phyloP scores from a whole-genome alignment of 2,113 vertebrate species.

The Calidris pygmaea region DNA sequence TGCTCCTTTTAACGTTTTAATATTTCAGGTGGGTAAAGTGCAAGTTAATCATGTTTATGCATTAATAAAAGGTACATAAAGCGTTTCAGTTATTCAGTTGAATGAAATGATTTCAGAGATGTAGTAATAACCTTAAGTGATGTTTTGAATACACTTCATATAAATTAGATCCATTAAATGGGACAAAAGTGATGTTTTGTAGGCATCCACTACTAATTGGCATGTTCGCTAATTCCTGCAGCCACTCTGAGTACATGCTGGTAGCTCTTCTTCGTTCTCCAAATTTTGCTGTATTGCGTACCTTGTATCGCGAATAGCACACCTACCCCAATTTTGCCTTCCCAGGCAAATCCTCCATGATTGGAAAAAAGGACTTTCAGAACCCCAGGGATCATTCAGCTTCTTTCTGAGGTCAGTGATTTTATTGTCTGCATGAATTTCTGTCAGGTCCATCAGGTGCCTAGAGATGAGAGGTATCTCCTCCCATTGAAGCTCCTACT shows the following conservation, averaged over 20 bases:
- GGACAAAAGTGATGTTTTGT: conserved; percentile 22
- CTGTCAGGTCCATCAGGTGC: background rate
- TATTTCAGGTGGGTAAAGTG: conserved; percentile 49
- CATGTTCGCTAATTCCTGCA: background rate
- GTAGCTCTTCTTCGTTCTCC: background rate
- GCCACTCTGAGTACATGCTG: background rate
- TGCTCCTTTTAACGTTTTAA: conserved; percentile 40
- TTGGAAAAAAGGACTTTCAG: background rate
- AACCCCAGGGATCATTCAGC: background rate
- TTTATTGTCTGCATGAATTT: background rate
- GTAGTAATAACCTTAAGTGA: conserved; percentile 53
- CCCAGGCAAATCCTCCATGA: background rate
- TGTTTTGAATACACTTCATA: conserved; percentile 55
- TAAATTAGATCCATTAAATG: conserved; percentile 30
- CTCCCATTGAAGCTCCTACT: background rate
- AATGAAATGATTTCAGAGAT: conserved; percentile 42
- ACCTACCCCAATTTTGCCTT: background rate
- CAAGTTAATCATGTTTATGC: conserved; percentile 61
- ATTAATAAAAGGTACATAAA: conserved; percentile 61
- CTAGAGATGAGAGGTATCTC: background rate
- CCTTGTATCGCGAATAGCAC: background rate
- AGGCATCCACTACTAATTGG: conserved; percentile 2
- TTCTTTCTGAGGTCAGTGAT: background rate
- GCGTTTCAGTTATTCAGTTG: background rate
- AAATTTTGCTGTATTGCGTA: background rate